Base-by-base conservation (phyloP, 2,113 vertebrate species). In the Eulemur rufifrons region DNA sequence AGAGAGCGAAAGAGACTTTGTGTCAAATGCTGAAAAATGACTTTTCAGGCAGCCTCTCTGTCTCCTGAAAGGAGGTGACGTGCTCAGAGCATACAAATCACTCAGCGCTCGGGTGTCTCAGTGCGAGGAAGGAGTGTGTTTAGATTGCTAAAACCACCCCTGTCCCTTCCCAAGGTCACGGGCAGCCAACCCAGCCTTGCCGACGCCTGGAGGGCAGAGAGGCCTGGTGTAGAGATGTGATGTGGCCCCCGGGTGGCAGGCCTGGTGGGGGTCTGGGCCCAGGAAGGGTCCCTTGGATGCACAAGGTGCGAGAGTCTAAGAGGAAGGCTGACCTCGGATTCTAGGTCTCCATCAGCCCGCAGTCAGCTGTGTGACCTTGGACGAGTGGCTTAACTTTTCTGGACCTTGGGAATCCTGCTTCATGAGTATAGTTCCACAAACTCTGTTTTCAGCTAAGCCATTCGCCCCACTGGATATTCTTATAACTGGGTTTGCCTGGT, bases 21-120 rank as follows among this genome's bases (percentile, higher is more conserved):
- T 98, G 98, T 98, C 98, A 98, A 98, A 97, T 71, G 82, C 82
- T 98, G 98, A 98, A 98, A 98, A 98, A 98, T 98, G 97, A 97
- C 98, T 98, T 98, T 96, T 98, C 98, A 96, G 97, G 97, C 98
- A 97, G 98, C 95, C 97, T 97, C 97, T 98, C 96, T 95, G 98
- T 97, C 97, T 97, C 89, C 95, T 96, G 98, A 98, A 98, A 98
- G 96, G 96, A 90, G 96, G 97, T 96, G 97, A 94, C 59, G 42
- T 96, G 96, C 95, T 89, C 52, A 0, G 59, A 95, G 98, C 97
- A 98, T 98, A 98, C 98, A 98, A 98, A 98, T 98, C 96, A 94
- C 90, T 96, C 95, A 59, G 89, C 7, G 5, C 96, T 78, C 87
- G 10, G 89, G 91, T 80, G 45, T 95, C 95, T 89, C 8, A 10